Conservation (phyloP, 2,113 vertebrate genomes). For the Rhea americana region DNA sequence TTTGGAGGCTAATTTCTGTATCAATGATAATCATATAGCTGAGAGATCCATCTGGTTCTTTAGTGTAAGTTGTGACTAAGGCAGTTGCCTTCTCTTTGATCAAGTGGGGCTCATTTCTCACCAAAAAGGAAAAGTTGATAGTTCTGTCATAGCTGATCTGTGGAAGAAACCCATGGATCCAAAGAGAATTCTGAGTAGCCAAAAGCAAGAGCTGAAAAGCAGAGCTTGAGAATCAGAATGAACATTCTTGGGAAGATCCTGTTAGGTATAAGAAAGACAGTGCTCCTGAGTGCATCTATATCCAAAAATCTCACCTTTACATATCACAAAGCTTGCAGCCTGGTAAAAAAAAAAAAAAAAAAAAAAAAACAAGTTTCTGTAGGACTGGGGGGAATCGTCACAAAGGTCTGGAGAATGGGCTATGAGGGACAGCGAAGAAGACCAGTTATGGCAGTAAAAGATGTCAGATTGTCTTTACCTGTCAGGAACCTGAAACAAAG, state of each 20-base stretch:
- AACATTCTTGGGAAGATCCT: not conserved
- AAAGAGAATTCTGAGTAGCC: not conserved
- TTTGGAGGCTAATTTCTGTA: not conserved
- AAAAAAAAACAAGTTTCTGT: not conserved
- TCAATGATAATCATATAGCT: not conserved
- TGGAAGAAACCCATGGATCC: not conserved
- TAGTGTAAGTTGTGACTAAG: not conserved
- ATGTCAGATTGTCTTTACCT: not conserved
- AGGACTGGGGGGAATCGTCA: slow-evolving; percentile 29
- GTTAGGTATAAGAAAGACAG: not conserved
- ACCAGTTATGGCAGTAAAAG: not conserved
- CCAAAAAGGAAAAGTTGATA: not conserved
- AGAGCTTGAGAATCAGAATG: not conserved
- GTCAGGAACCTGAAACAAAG: not conserved
- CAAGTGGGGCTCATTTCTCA: not conserved
- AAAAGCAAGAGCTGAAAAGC: not conserved
- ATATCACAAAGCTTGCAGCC: not conserved
- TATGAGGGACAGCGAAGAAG: not conserved
- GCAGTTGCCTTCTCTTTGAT: not conserved
- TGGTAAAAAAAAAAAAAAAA: not conserved
- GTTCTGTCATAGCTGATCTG: not conserved
- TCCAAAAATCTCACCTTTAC: not conserved
- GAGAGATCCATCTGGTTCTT: not conserved
- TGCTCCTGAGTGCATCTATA: not conserved
- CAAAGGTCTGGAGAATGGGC: slow-evolving; percentile 1